Evolutionary conservation across 2,113 vertebrate genomes (phyloP).

Genomic region (Colistium nudipinnis): DNA sequence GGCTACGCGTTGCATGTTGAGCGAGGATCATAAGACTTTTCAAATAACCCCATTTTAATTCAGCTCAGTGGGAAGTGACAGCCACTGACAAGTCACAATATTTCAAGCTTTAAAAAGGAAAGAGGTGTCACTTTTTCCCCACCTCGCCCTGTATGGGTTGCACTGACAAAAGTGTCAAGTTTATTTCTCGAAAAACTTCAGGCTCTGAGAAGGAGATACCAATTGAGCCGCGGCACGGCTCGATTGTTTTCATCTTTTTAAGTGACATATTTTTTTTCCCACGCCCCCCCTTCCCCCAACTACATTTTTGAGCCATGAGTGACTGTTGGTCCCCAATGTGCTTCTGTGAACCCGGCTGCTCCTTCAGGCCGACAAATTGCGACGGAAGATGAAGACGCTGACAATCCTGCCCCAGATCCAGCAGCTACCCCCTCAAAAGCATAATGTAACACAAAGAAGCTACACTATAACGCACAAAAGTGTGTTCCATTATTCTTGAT

Average conservation of each 20-base stretch:
- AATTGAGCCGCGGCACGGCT: neutral
- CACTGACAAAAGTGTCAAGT: constrained; percentile 16
- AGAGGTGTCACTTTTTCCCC: constrained; percentile 10
- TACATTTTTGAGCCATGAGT: too few species aligned
- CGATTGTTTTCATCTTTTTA: neutral
- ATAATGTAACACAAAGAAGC: too few species aligned
- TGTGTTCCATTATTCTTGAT: neutral
- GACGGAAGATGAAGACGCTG: too few species aligned
- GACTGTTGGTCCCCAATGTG: too few species aligned
- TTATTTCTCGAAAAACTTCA: neutral
- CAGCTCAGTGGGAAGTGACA: constrained; percentile 36
- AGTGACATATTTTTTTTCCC: too few species aligned
- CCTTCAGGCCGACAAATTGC: too few species aligned
- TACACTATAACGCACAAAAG: neutral
- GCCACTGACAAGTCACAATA: constrained; percentile 32
- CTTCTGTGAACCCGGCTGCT: too few species aligned
- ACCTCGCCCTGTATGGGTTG: constrained; percentile 11
- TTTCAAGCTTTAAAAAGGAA: constrained; percentile 25
- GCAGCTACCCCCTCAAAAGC: too few species aligned
- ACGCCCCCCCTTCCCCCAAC: too few species aligned
- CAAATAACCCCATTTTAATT: constrained; percentile 35
- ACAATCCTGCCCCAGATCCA: too few species aligned
- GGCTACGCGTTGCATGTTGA: constrained; percentile 7
- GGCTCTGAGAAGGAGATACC: neutral
- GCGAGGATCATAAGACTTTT: constrained; percentile 20